Percentiles rank a stretch among this genome's conserved stretches.
Conservation (phyloP, 2,113 vertebrate species). For the Artemisiospiza belli region DNA sequence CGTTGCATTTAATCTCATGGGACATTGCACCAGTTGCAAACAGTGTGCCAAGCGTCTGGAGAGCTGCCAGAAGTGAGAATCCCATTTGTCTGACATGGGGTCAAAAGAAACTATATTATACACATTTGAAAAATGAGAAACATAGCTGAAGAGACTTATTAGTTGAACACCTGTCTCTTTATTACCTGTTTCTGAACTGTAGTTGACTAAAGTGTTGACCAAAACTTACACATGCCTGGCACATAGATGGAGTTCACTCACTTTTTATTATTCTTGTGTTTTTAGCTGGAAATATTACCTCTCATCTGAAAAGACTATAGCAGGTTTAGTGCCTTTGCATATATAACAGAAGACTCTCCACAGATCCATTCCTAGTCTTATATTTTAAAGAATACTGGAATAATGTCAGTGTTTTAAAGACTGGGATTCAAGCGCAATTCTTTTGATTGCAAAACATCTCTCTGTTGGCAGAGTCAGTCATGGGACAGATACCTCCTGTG, state of each 20-base stretch:
- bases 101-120: neutral
- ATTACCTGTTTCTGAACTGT: neutral
- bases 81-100: neutral
- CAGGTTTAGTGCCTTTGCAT: neutral
- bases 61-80: neutral
- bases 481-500: neutral
- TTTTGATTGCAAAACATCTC: neutral
- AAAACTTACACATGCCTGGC: neutral
- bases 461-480: neutral
- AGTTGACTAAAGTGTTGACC: neutral
- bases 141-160: neutral
- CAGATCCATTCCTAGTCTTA: neutral
- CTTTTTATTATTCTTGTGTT: neutral
- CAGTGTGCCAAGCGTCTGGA: neutral
- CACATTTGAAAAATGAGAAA: neutral
- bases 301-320: neutral
- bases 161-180: neutral
- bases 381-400: neutral
- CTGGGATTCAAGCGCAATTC: neutral
- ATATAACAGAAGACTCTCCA: neutral
- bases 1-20: neutral
- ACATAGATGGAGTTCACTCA: neutral
- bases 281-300: neutral
- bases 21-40: neutral
- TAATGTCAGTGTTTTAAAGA: neutral